Evolutionary conservation across 2,888 invertebrate species (phyloP), one percentile per base, ranked within the genome.

Genomic region (Lepidonotus clava): DNA sequence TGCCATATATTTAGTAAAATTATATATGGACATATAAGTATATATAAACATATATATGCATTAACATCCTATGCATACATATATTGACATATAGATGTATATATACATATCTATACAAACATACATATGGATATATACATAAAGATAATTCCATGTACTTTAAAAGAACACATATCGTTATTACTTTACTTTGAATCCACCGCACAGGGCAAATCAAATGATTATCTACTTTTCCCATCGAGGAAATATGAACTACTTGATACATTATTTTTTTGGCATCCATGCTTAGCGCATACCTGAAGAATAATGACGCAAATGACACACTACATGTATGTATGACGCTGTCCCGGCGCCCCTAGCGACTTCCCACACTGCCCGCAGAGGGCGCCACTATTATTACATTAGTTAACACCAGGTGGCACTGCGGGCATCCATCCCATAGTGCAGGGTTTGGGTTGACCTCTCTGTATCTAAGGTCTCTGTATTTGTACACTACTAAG

Each of bases 101-200:
- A 32, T 61, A 28, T 28, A 28, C 28, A 11, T 28, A 71, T 71
- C 18, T 71, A 36, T 71, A 71, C 14, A 71, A 5, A 71, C 71
- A 71, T 24, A 38, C 2, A 34, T 36, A 38, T 34, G 14, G 18
- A 8, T 1, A 66, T 66, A 66, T 14, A 34, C 38, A 38, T 71
- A 38, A 18, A 38, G 21, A 71, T 71, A 71, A 36, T 34, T 18
- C 18, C 46, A 46, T 8, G 46, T 46, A 46, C 46, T 46, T 11
- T 11, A n/a, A 34, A 71, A 36, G 71, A 71, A 71, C 71, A 71
- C 71, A 71, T 38, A 71, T 71, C 71, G 36, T 38, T 71, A 71
- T 71, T 71, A 71, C 71, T 36, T 71, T 71, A 71, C 71, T 71
- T 71, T 34, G 14, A 36, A 1, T 71, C 38, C 6, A 71, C 71